Percentiles rank a stretch among this genome's conserved stretches.
These are phyloP conservation scores for Carettochelys insculpta DNA, from an alignment of 2,113 vertebrate genomes.

Conservation along the genomic window DNA sequence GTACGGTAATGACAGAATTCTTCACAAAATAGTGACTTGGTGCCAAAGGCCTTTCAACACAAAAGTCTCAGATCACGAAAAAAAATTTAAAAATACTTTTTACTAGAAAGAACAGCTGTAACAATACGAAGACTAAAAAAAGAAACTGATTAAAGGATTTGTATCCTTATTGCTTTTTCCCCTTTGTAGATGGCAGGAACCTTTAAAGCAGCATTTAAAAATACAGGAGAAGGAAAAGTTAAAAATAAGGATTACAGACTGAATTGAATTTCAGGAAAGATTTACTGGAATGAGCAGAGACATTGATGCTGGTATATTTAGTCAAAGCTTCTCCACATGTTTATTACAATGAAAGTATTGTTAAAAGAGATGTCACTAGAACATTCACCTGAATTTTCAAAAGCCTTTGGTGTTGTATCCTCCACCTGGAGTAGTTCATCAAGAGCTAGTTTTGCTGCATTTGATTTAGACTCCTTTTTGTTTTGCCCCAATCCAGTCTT, in stretches of 20 bases:
- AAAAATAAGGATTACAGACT: fast-evolving
- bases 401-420: constrained; percentile 36
- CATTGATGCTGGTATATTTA: background rate
- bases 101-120: background rate
- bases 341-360: background rate
- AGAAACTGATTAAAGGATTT: background rate
- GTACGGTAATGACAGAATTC: fast-evolving
- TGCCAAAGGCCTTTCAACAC: background rate
- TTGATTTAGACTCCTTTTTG: constrained; percentile 88
- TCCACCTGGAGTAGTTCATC: constrained; percentile 81
- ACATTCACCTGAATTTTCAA: constrained; percentile 75
- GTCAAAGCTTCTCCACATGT: background rate
- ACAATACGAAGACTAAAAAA: background rate
- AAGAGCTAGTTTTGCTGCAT: constrained; percentile 88
- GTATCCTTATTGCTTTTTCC: background rate
- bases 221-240: background rate
- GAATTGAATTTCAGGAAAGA: background rate
- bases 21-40: background rate
- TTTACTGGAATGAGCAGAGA: background rate
- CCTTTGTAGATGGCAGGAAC: background rate
- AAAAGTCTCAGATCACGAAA: background rate
- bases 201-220: background rate
- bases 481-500: constrained; percentile 88
- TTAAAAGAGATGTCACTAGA: background rate
- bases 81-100: background rate